phyloP scores from a whole-genome alignment of 2,113 vertebrate species.

The Piaya cayana region DNA sequence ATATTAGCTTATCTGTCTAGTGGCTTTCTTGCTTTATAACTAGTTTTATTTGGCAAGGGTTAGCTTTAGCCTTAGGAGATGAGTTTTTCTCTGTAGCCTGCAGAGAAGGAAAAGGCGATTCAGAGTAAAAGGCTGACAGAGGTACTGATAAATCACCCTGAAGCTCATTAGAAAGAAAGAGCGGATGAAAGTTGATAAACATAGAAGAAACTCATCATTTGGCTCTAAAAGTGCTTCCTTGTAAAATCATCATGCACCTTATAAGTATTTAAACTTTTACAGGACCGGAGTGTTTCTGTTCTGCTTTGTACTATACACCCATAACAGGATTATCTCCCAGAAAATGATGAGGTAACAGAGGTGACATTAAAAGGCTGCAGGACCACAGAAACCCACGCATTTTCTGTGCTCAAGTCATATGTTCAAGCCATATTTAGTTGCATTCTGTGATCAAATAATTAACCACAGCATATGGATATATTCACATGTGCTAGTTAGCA shows the following conservation, averaged over 20 bases:
- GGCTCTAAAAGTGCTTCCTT: not conserved
- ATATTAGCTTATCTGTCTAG: not conserved
- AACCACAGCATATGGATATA: not conserved
- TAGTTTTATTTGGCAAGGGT: not conserved
- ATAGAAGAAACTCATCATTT: not conserved
- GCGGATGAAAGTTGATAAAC: not conserved
- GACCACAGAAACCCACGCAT: not conserved
- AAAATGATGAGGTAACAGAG: not conserved
- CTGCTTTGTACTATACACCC: not conserved
- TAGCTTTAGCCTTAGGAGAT: not conserved
- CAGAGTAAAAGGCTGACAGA: slow-evolving; percentile 3
- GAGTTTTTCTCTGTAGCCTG: not conserved
- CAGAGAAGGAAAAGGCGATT: not conserved
- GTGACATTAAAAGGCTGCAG: not conserved
- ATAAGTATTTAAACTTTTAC: not conserved
- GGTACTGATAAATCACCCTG: slow-evolving; percentile 13
- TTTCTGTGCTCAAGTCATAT: not conserved
- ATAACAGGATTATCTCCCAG: not conserved
- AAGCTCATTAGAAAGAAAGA: slow-evolving; percentile 7
- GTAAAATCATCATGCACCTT: not conserved
- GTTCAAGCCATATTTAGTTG: not conserved
- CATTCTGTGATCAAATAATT: not conserved
- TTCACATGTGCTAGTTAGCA: not conserved
- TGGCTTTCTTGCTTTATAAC: not conserved
- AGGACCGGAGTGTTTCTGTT: not conserved